Evolutionary conservation across 2,888 invertebrate genomes (phyloP), one percentile per base, ranked within the genome.

Genomic region (Yponomeuta evonymella): DNA sequence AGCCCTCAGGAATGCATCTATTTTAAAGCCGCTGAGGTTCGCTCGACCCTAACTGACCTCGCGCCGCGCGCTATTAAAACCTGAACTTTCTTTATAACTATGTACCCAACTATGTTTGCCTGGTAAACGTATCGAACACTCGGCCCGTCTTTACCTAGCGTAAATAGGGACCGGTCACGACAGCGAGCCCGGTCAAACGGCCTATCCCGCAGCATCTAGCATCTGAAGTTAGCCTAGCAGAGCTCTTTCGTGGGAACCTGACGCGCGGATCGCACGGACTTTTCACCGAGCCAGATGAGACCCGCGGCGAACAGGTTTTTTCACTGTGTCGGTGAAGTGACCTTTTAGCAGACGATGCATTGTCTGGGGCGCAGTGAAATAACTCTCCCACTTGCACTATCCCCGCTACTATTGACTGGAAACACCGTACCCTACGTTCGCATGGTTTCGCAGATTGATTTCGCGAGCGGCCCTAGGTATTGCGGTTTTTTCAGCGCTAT

Each of bases 51-150:
- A 81, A 80, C 87, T 89, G 92, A 91, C 92, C 91, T 87, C 89
- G 88, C 86, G 83, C 82, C 85, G 86, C 83, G 81, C 84, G 86
- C 72, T 86, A 86, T 88, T 90, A 90, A 90, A 91, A 91, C 91
- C 89, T 91, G 91, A 89, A 91, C 90, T 91, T 90, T 91, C 91
- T 90, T 90, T 89, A 89, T 87, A 90, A 89, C 88, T 89, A 89
- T 86, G 88, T 73, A 74, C 75, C 76, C 79, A 81, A 78, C 85
- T 88, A 87, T 88, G 90, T 89, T 90, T 87, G 89, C 87, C 87
- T 81, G 87, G 88, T 82, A 87, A 88, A 89, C 85, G 87, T 85
- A 87, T 85, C 80, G 84, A 83, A 86, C 89, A 87, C 88, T 88
- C 86, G 81, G 80, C 86, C 85, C 83, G 81, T 75, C 80, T 78